Percentiles rank a stretch among this genome's conserved stretches.
Conservation (phyloP, 2,797 vertebrate species). For the Rousettus madagascariensis region DNA sequence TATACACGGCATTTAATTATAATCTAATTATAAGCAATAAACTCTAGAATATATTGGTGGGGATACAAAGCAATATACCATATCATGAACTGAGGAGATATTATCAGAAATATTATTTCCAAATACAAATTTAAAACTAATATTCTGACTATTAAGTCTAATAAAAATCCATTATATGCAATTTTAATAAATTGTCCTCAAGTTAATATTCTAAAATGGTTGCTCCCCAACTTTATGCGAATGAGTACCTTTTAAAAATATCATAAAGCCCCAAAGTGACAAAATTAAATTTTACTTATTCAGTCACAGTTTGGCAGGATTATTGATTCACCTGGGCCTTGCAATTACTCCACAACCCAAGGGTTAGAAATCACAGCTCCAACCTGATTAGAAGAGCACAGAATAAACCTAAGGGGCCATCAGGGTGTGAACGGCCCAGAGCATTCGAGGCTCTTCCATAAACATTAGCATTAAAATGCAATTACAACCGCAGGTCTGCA, state of each 20-base stretch:
- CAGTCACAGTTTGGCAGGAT: neutral
- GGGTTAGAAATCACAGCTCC: neutral
- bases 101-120: slow-evolving; percentile 34
- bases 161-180: neutral
- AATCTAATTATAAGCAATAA: slow-evolving; percentile 5
- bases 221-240: neutral
- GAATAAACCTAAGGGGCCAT: neutral
- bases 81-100: neutral
- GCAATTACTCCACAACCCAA: neutral
- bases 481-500: neutral
- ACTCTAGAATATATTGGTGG: neutral
- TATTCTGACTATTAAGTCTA: neutral
- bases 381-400: neutral
- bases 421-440: neutral
- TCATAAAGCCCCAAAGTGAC: neutral
- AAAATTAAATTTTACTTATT: slow-evolving; percentile 47
- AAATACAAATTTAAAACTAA: slow-evolving; percentile 35
- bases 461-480: neutral
- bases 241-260: slow-evolving; percentile 22
- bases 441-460: neutral
- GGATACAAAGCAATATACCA: slow-evolving; percentile 32
- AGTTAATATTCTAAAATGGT: neutral
- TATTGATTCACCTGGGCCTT: neutral
- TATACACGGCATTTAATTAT: neutral
- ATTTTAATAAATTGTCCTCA: slow-evolving; percentile 39